These are phyloP conservation scores for Carterocephalus palaemon DNA, from an alignment of 2,888 invertebrate species.

Conservation along the genomic window DNA sequence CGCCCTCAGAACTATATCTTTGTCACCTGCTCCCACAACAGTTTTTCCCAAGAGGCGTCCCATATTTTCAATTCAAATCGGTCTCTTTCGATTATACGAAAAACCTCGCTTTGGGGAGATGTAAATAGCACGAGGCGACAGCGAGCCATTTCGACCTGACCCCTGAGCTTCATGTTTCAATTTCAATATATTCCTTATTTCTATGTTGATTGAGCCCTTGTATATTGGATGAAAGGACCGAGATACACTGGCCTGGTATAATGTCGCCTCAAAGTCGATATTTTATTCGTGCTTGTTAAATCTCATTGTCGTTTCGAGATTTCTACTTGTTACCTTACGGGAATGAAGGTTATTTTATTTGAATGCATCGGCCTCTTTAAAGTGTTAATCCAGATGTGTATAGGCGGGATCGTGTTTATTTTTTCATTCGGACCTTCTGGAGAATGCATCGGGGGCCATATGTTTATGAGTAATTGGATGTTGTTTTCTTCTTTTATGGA, in stretches of 20 bases:
- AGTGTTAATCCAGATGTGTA: slow-evolving; percentile 30
- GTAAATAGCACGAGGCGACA: slow-evolving; percentile 52
- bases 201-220: slow-evolving; percentile 16
- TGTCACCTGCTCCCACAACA: slow-evolving; percentile 37
- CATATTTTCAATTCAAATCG: slow-evolving; percentile 68
- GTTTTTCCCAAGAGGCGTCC: slow-evolving; percentile 60
- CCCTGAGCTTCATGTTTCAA: slow-evolving; percentile 15
- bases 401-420: slow-evolving; percentile 19
- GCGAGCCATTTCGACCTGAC: slow-evolving; percentile 39
- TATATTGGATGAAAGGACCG: slow-evolving; percentile 28
- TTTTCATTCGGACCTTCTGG: slow-evolving; percentile 21
- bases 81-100: slow-evolving; percentile 61
- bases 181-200: slow-evolving; percentile 22
- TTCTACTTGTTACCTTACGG: slow-evolving; percentile 50
- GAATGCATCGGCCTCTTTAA: slow-evolving; percentile 31
- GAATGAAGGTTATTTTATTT: slow-evolving; percentile 38
- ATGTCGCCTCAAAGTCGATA: slow-evolving; percentile 60
- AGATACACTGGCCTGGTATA: slow-evolving; percentile 37
- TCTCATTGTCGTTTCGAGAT: slow-evolving; percentile 57
- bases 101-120: slow-evolving; percentile 47
- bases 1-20: slow-evolving; percentile 17
- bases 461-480: slow-evolving; percentile 20
- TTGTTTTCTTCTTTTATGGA: slow-evolving; percentile 7
- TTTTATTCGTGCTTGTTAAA: slow-evolving; percentile 71
- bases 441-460: slow-evolving; percentile 12